phyloP scores from a whole-genome alignment of 2,888 invertebrate species.

The Xylophagus ater region DNA sequence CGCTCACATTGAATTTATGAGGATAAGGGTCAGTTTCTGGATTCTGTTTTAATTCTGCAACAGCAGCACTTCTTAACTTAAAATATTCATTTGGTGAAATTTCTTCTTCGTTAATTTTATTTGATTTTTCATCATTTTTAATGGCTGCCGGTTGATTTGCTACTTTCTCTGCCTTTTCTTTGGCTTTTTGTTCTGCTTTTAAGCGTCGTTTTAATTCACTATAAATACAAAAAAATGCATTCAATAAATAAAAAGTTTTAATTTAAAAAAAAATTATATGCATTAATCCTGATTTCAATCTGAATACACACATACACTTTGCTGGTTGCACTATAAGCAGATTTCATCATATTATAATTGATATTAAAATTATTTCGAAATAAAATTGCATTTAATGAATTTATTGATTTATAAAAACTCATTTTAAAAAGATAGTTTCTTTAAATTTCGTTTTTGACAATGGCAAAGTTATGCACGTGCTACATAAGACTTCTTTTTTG shows the following conservation, averaged over 20 bases:
- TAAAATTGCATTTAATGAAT: too few species aligned
- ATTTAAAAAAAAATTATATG: conserved; percentile 11
- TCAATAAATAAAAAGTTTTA: background rate
- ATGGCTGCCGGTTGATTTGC: conserved; percentile 32
- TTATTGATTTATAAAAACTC: too few species aligned
- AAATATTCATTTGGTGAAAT: conserved; percentile 93
- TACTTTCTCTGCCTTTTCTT: conserved; percentile 73
- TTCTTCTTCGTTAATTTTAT: conserved; percentile 55
- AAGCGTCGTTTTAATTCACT: conserved; percentile 88
- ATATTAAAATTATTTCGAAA: conserved; percentile 1
- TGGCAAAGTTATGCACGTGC: too few species aligned
- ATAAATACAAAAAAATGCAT: conserved; percentile 27
- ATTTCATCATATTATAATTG: background rate
- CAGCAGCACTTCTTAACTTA: conserved; percentile 67
- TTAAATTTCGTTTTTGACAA: too few species aligned
- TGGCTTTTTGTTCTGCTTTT: conserved; percentile 87
- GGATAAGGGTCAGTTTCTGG: conserved; percentile 78
- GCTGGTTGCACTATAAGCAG: background rate
- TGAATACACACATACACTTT: conserved; percentile 7
- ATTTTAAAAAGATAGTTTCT: too few species aligned
- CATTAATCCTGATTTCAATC: conserved; percentile 8
- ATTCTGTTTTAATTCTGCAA: conserved; percentile 66
- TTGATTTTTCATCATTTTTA: conserved; percentile 28
- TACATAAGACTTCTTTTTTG: too few species aligned
- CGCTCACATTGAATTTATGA: conserved; percentile 90